Percentiles rank a stretch among this genome's conserved stretches.
Evolutionary conservation across 2,797 vertebrate genomes (phyloP).

Genomic region (Euphonia xanthogaster): DNA sequence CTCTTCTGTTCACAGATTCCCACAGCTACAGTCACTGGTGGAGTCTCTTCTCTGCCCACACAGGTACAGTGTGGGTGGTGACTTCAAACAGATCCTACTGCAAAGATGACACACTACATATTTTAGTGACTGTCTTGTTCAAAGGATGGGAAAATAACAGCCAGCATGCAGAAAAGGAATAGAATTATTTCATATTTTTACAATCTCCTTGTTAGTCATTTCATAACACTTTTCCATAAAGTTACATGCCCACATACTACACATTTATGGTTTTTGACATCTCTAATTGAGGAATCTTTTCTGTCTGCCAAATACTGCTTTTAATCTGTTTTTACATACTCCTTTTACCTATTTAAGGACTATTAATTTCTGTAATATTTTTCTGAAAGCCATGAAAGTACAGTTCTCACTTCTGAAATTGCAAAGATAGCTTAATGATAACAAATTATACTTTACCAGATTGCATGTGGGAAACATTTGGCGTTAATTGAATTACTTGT

Average conservation of each 20-base stretch:
- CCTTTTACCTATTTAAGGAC: constrained; percentile 8
- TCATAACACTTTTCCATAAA: background rate
- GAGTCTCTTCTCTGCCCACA: background rate
- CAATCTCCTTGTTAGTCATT: background rate
- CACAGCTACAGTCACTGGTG: background rate
- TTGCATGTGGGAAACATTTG: constrained; percentile 42
- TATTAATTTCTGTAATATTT: constrained; percentile 30
- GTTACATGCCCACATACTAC: background rate
- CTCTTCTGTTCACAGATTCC: background rate
- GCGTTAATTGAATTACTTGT: constrained; percentile 42
- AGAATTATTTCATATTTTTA: background rate
- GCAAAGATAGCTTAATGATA: constrained; percentile 15
- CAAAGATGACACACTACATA: background rate
- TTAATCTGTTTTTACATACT: background rate
- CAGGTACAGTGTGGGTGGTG: rapidly evolving
- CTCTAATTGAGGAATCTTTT: constrained; percentile 1
- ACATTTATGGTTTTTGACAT: background rate
- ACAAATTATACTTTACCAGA: constrained; percentile 37
- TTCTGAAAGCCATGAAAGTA: constrained; percentile 30
- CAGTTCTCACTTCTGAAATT: constrained; percentile 15
- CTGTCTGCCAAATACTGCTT: background rate
- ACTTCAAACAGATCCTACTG: background rate
- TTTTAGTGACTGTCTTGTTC: background rate
- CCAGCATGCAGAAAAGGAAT: background rate
- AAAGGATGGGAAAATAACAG: background rate